Conservation (phyloP, 2,888 invertebrate species). For the Tipula unca region DNA sequence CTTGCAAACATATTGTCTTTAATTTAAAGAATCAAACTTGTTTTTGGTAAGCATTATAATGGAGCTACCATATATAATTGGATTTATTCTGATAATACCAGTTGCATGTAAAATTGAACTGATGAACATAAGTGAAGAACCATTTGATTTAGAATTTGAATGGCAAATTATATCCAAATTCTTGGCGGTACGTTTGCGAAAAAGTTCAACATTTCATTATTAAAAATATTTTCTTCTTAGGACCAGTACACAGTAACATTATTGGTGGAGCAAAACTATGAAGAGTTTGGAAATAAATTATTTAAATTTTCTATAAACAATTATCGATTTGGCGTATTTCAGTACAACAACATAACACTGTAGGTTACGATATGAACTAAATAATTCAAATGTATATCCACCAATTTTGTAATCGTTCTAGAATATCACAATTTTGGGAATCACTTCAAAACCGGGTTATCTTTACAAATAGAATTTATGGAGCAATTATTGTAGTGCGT, state of each 20-base stretch:
- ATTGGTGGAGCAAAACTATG: not conserved
- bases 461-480: not conserved
- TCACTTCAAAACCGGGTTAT: not conserved
- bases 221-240: not conserved
- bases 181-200: too few relatives aligned
- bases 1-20: too few relatives aligned
- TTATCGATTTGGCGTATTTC: not conserved
- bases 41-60: too few relatives aligned
- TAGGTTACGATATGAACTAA: not conserved
- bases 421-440: not conserved
- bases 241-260: not conserved
- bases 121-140: too few relatives aligned
- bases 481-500: not conserved
- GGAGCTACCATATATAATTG: too few relatives aligned
- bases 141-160: too few relatives aligned
- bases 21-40: too few relatives aligned
- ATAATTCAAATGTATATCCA: too few relatives aligned
- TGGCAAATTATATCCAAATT: not conserved
- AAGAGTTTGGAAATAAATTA: not conserved
- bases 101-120: too few relatives aligned
- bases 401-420: not conserved
- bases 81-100: too few relatives aligned
- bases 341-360: not conserved
- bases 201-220: too few relatives aligned
- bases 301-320: not conserved